phyloP scores from a whole-genome alignment of 1,140 invertebrate genomes.

The Microplitis demolitor region DNA sequence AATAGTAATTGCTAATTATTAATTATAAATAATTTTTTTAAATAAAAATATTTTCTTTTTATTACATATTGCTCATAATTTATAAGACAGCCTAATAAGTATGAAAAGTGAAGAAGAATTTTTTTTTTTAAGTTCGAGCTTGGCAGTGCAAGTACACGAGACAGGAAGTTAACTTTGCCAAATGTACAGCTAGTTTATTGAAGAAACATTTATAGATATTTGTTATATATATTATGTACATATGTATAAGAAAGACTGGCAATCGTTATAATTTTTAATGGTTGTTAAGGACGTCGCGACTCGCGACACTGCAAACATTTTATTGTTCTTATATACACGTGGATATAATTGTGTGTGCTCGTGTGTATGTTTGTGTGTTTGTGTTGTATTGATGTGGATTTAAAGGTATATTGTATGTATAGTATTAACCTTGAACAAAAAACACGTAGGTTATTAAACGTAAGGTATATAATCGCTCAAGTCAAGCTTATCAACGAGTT shows the following conservation, averaged over 20 bases:
- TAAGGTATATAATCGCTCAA: conserved; percentile 3
- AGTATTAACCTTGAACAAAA: not conserved
- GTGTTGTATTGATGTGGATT: no score
- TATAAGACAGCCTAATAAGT: no score
- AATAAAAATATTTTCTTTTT: no score
- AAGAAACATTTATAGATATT: no score
- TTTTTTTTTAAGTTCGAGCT: no score
- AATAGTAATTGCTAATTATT: no score
- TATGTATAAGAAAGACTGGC: not conserved
- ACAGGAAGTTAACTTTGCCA: no score
- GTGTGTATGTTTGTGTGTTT: not conserved
- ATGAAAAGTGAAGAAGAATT: no score
- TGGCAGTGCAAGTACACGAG: no score
- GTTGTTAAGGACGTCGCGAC: not conserved
- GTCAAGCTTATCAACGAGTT: conserved; percentile 12
- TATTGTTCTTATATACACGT: not conserved
- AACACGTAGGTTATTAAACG: conserved; percentile 10
- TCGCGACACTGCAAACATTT: not conserved
- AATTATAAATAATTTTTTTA: no score
- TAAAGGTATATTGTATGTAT: not conserved
- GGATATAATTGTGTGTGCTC: not conserved
- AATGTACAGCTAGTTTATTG: no score
- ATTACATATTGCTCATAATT: no score
- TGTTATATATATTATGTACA: not conserved
- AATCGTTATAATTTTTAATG: conserved; percentile 3